Evolutionary conservation across 2,113 vertebrate genomes (phyloP).

Genomic region (Hippocampus abdominalis): DNA sequence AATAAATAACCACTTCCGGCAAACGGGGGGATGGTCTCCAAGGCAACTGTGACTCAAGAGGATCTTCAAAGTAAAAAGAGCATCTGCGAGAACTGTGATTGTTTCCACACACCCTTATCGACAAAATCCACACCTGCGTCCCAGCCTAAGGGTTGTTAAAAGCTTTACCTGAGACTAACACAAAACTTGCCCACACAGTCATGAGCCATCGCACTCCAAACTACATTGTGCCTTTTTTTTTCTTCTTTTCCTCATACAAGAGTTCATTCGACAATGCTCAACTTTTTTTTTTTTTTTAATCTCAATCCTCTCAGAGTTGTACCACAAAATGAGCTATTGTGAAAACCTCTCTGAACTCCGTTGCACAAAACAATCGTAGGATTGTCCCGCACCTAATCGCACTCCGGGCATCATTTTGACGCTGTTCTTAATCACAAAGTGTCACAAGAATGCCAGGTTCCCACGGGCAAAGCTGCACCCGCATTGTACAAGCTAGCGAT

Average conservation of each 20-base stretch:
- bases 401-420: conserved; percentile 41
- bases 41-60: conserved; percentile 77
- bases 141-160: conserved; percentile 46
- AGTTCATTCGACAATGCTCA: conserved; percentile 17
- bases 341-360: neutral
- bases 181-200: conserved; percentile 23
- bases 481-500: conserved; percentile 5
- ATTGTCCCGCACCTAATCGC: conserved; percentile 39
- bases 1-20: conserved; percentile 37
- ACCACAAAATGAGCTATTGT: neutral
- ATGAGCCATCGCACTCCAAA: conserved; percentile 11
- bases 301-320: neutral
- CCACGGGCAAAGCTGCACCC: conserved; percentile 13
- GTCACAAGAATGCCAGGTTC: conserved; percentile 1
- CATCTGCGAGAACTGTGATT: conserved; percentile 56
- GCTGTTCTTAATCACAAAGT: conserved; percentile 1
- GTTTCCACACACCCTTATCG: conserved; percentile 40
- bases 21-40: conserved; percentile 57
- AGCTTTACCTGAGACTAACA: conserved; percentile 71
- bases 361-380: conserved; percentile 6
- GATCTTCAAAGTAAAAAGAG: conserved; percentile 22
- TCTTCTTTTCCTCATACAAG: neutral
- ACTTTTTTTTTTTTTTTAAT: neutral
- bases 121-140: conserved; percentile 28
- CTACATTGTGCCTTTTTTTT: conserved; percentile 32